Evolutionary conservation across 2,113 vertebrate species (phyloP).

Genomic region (Triplophysa rosa): DNA sequence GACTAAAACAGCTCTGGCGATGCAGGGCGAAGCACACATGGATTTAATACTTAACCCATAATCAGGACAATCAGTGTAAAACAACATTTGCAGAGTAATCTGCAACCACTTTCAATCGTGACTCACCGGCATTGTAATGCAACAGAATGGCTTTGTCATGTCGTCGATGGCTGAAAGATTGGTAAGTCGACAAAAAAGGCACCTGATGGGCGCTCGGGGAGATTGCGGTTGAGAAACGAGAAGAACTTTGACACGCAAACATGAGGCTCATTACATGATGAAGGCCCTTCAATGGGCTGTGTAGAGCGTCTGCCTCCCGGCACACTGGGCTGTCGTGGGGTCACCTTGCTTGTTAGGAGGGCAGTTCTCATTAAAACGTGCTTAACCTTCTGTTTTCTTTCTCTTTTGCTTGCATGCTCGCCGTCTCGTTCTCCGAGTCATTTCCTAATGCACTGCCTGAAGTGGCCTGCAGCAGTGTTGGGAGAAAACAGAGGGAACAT

Average conservation of each 20-base stretch:
- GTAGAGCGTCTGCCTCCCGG: conserved; percentile 24
- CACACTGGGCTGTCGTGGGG: conserved; percentile 27
- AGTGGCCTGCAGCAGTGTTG: conserved; percentile 40
- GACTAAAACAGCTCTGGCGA: conserved; percentile 37
- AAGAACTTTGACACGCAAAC: conserved; percentile 38
- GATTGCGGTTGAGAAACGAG: conserved; percentile 30
- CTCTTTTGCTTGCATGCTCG: conserved; percentile 23
- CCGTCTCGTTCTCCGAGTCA: neutral
- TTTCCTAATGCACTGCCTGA: conserved; percentile 39
- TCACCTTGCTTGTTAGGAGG: conserved; percentile 58
- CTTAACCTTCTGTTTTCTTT: conserved; percentile 47
- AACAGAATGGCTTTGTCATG: conserved; percentile 7
- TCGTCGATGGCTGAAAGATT: conserved; percentile 34
- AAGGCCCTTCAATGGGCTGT: conserved; percentile 36
- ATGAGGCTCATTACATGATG: conserved; percentile 36
- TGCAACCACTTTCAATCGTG: conserved; percentile 19
- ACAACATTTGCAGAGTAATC: conserved; percentile 41
- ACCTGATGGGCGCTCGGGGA: conserved; percentile 23
- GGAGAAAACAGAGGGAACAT: conserved; percentile 7
- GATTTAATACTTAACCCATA: conserved; percentile 47
- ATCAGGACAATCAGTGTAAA: conserved; percentile 50
- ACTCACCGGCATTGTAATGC: neutral
- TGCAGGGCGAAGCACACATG: conserved; percentile 42
- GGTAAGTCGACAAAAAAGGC: conserved; percentile 32
- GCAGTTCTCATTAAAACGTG: conserved; percentile 56